A percentile compares a stretch with the other conserved stretches of the same genome.
Evolutionary conservation across 1,140 invertebrate species (phyloP).

Genomic region (Aphaenogaster ashmeadi): DNA sequence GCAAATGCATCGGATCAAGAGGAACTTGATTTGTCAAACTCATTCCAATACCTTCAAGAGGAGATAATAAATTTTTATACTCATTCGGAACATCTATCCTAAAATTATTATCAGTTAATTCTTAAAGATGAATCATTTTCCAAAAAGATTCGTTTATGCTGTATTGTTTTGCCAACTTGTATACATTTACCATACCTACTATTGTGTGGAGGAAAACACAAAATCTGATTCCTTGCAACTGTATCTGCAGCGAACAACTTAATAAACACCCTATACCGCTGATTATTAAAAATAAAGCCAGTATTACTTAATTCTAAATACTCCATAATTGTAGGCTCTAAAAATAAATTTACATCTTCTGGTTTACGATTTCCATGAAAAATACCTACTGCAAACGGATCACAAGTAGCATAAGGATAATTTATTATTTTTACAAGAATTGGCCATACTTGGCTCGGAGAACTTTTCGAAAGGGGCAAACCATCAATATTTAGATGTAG

Average conservation of each 20-base stretch:
- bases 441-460: background rate
- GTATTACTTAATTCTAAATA: conserved; percentile 15
- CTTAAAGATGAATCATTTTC: conserved; percentile 3
- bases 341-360: conserved; percentile 6
- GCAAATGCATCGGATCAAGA: conserved; percentile 5
- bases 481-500: conserved; percentile 4
- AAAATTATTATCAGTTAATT: conserved; percentile 22
- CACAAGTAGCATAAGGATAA: conserved; percentile 11
- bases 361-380: background rate
- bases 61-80: conserved; percentile 7
- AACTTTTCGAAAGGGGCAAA: background rate
- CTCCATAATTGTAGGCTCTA: background rate
- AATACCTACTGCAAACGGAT: background rate
- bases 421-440: background rate
- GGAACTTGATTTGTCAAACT: background rate
- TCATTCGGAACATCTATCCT: background rate
- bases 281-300: conserved; percentile 15
- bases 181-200: conserved; percentile 1
- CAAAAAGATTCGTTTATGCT: background rate
- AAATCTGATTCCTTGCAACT: background rate
- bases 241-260: background rate
- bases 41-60: background rate
- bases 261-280: background rate
- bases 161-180: background rate
- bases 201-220: conserved; percentile 12